These are phyloP conservation scores for Epinotia brunnichana DNA, from an alignment of 2,888 invertebrate genomes.

Conservation along the genomic window DNA sequence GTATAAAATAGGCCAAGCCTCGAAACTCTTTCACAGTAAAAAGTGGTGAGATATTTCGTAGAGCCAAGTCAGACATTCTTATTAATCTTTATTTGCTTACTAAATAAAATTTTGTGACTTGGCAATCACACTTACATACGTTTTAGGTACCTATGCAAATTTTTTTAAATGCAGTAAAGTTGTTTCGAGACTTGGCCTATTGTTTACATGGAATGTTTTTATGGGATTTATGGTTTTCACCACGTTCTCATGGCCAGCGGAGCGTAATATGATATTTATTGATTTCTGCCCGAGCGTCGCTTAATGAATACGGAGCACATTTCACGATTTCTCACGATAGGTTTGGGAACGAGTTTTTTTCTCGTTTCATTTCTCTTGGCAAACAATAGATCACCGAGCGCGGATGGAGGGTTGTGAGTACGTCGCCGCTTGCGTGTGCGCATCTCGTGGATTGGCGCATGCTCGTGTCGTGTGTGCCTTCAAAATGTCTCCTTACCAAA, in stretches of 20 bases:
- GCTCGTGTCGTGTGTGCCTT: neutral
- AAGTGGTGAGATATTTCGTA: too few relatives aligned
- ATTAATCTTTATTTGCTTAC: too few relatives aligned
- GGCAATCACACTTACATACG: too few relatives aligned
- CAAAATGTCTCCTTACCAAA: neutral
- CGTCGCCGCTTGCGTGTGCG: conserved; percentile 49
- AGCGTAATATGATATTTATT: conserved; percentile 79
- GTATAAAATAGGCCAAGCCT: too few relatives aligned
- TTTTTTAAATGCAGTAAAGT: too few relatives aligned
- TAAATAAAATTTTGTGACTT: too few relatives aligned
- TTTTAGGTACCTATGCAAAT: too few relatives aligned
- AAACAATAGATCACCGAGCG: conserved; percentile 79
- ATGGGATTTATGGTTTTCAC: too few relatives aligned
- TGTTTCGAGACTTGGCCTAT: too few relatives aligned
- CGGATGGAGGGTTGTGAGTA: conserved; percentile 76
- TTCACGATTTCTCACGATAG: conserved; percentile 80
- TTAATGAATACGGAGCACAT: conserved; percentile 77
- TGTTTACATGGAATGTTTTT: too few relatives aligned
- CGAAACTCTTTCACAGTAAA: too few relatives aligned
- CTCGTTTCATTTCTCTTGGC: conserved; percentile 78
- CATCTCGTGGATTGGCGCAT: conserved; percentile 44
- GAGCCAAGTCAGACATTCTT: too few relatives aligned
- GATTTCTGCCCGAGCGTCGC: conserved; percentile 71
- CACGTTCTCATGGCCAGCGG: conserved; percentile 58
- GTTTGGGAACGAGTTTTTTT: conserved; percentile 81